phyloP scores from a whole-genome alignment of 2,797 vertebrate species.

The Intellagama lesueurii region DNA sequence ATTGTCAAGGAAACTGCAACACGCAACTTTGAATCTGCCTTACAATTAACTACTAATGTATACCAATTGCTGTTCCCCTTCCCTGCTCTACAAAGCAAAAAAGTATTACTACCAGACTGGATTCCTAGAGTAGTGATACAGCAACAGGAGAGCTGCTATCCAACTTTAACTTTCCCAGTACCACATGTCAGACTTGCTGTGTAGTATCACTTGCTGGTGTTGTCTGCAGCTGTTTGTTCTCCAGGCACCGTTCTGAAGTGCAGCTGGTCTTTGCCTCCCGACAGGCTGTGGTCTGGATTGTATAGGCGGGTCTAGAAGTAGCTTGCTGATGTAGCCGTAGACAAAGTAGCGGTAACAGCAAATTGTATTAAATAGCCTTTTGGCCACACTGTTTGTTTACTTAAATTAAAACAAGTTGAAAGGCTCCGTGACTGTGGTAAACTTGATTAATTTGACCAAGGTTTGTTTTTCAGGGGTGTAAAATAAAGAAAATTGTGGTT shows the following conservation, averaged over 20 bases:
- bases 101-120: neutral
- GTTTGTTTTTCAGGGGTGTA: neutral
- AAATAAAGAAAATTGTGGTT: neutral
- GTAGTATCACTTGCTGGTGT: neutral
- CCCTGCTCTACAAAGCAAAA: neutral
- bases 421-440: neutral
- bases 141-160: neutral
- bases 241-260: neutral
- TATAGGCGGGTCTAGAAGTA: neutral
- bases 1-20: neutral
- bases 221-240: conserved; percentile 23
- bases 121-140: neutral
- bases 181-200: neutral
- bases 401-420: neutral
- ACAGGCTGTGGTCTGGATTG: neutral
- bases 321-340: neutral
- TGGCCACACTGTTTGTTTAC: neutral
- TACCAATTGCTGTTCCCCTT: too few relatives aligned
- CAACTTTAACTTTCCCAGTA: neutral
- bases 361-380: neutral
- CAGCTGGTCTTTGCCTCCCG: conserved; percentile 8
- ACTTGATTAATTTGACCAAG: neutral
- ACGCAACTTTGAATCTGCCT: neutral
- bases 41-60: neutral
- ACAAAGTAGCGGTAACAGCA: neutral